Evolutionary conservation across 2,797 vertebrate species (phyloP).

Genomic region (Eulemur mongoz): DNA sequence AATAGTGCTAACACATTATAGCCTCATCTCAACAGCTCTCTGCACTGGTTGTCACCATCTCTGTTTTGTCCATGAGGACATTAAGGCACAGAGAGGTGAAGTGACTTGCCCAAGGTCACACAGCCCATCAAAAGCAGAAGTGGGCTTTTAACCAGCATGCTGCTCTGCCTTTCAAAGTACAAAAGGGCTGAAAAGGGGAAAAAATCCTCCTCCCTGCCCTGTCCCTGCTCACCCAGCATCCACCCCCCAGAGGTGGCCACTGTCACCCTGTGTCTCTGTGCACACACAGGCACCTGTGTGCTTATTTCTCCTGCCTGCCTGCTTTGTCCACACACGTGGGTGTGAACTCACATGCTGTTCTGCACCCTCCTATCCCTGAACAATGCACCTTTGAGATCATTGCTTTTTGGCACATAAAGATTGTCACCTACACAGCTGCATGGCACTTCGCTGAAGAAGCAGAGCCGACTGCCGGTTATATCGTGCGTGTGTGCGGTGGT

Average conservation of each 20-base stretch:
- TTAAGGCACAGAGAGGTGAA: background rate
- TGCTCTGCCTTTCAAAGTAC: background rate
- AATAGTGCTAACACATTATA: fast-evolving
- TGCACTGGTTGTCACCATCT: fast-evolving
- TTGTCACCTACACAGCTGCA: background rate
- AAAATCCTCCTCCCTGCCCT: background rate
- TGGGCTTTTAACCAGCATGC: background rate
- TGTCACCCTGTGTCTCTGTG: fast-evolving
- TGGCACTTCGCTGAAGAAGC: background rate
- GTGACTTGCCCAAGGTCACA: background rate
- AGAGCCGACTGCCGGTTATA: background rate
- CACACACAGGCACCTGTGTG: background rate
- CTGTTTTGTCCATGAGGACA: background rate
- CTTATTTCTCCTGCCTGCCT: background rate
- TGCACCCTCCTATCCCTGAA: background rate
- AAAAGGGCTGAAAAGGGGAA: background rate
- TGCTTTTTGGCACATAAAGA: background rate
- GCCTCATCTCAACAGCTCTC: background rate
- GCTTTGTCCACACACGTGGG: background rate
- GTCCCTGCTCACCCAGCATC: fast-evolving
- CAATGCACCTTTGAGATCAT: background rate
- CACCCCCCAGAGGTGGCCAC: background rate
- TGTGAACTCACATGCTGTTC: background rate
- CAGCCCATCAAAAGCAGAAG: background rate
- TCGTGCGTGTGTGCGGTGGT: too few species aligned